Evolutionary conservation across 2,888 invertebrate species (phyloP).

Genomic region (Pilophorus perplexus): DNA sequence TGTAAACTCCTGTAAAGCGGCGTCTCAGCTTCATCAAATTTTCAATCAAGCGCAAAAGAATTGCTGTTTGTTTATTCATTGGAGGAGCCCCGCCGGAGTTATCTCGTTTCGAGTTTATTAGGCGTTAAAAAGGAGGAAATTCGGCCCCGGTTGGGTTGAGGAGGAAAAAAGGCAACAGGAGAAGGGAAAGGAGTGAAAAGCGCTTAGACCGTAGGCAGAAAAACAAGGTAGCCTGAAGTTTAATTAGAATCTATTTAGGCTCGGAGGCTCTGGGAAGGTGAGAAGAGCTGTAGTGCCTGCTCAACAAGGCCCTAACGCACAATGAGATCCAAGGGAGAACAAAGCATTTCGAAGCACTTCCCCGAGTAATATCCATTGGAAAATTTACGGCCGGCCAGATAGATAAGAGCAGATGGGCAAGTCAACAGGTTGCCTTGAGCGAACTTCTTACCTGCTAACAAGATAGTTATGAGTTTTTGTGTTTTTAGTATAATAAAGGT

Average conservation of each 20-base stretch:
- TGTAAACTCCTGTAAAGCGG: no score
- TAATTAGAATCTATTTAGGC: slow-evolving; percentile 35
- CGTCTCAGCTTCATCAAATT: slow-evolving; percentile 34
- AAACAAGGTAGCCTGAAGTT: slow-evolving; percentile 19
- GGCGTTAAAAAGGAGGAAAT: slow-evolving; percentile 36
- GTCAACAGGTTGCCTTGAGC: no score
- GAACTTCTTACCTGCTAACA: no score
- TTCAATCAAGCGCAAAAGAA: slow-evolving; percentile 36
- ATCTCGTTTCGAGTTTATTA: slow-evolving; percentile 35
- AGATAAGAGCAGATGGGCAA: no score
- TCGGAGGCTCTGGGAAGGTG: background rate
- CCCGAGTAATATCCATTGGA: no score
- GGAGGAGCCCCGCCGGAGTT: slow-evolving; percentile 9
- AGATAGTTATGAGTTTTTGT: no score
- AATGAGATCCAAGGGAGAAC: background rate
- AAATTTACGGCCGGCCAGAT: no score
- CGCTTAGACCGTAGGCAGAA: background rate
- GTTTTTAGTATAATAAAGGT: no score
- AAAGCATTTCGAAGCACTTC: no score
- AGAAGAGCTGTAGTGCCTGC: slow-evolving; percentile 1
- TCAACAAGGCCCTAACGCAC: slow-evolving; percentile 7
- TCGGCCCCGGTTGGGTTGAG: background rate
- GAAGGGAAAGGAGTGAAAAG: background rate
- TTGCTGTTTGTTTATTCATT: slow-evolving; percentile 36
- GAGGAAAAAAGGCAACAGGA: background rate